Evolutionary conservation across 2,797 vertebrate genomes (phyloP).

Genomic region (Epinephelus awoara): DNA sequence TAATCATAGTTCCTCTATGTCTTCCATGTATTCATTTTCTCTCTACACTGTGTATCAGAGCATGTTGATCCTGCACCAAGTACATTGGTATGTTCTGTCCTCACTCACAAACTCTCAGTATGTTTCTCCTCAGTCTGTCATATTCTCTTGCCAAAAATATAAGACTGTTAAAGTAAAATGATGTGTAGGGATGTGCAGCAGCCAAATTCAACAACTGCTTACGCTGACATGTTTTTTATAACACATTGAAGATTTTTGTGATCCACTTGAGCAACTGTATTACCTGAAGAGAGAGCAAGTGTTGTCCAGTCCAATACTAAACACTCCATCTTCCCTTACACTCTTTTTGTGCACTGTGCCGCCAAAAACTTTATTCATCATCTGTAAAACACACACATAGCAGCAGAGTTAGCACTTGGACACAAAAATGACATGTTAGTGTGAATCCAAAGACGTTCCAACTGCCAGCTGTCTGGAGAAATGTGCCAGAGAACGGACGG

Average conservation of each 20-base stretch:
- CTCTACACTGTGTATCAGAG: neutral
- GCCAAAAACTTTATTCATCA: slow-evolving; percentile 99
- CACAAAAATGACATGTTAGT: slow-evolving; percentile 2
- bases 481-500: neutral
- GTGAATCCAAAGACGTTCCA: slow-evolving; percentile 1
- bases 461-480: slow-evolving; percentile 10
- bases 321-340: slow-evolving; percentile 96
- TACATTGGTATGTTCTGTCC: neutral
- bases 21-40: neutral
- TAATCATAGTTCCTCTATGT: neutral
- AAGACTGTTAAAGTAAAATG: neutral
- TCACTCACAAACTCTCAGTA: neutral
- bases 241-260: neutral
- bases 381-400: slow-evolving; percentile 84
- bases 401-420: slow-evolving; percentile 15
- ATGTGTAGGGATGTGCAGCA: neutral
- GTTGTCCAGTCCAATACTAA: slow-evolving; percentile 95
- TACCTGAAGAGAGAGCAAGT: slow-evolving; percentile 98
- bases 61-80: neutral
- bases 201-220: neutral
- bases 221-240: neutral
- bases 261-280: neutral
- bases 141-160: neutral
- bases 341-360: slow-evolving; percentile 98
- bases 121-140: neutral